Evolutionary conservation across 2,113 vertebrate species (phyloP), one percentile per base, ranked within the genome.

Genomic region (Centropus bengalensis): DNA sequence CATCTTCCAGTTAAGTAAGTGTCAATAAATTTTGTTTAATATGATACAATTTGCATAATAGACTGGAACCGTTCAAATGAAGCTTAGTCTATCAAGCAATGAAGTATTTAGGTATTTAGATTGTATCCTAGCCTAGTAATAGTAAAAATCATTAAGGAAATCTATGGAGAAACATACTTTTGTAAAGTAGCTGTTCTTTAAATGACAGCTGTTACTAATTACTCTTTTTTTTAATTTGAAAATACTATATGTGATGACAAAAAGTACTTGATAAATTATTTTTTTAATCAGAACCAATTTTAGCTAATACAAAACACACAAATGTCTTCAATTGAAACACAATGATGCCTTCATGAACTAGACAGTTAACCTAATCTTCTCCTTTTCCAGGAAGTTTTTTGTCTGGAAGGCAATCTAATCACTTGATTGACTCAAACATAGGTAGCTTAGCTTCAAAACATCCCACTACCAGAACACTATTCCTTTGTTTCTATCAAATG

Each of bases 61-160:
- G 54, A 79, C 62, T 80, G 18, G 64, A 94, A 86, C 47, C 88
- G 26, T 30, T 67, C n/a, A 89, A 68, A 82, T 79, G 68, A 77
- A 85, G 71, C 77, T 76, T 58, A 55, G 36, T 86, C 73, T 94
- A 42, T 76, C 52, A 83, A 88, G 82, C 54, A 91, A 67, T 90
- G 58, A 94, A 84, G 36, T 96, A 63, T 92, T 96, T 91, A 95
- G 38, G 51, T 94, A 55, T 91, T 96, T 88, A 86, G 22, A 22
- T 69, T 83, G 23, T 91, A 51, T 76, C 36, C 45, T 96, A 26
- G 60, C 78, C 62, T 74, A 88, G 74, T 86, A 54, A 68, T 79
- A 91, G 89, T 77, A 90, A 96, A 94, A 95, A 95, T 81, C 15
- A 67, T 88, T 85, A 91, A 30, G 33, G 90, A 95, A 97, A 91